Evolutionary conservation across 2,113 vertebrate species (phyloP).

Genomic region (Sphaerodactylus townsendi): DNA sequence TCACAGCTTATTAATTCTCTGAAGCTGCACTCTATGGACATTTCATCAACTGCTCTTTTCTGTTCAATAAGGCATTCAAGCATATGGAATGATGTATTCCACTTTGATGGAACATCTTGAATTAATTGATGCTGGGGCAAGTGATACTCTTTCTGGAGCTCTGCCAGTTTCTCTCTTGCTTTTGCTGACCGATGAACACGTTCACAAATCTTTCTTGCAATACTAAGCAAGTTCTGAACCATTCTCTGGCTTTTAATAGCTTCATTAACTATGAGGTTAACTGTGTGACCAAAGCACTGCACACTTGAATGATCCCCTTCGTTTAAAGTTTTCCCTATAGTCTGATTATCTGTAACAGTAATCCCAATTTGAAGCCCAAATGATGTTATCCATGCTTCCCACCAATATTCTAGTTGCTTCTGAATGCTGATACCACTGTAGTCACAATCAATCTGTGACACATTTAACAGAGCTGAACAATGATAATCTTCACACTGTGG

Average conservation of each 20-base stretch:
- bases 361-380: slow-evolving; percentile 90
- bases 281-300: slow-evolving; percentile 92
- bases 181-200: slow-evolving; percentile 88
- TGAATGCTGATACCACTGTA: slow-evolving; percentile 87
- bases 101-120: slow-evolving; percentile 92
- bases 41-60: slow-evolving; percentile 89
- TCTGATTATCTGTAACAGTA: slow-evolving; percentile 89
- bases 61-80: slow-evolving; percentile 94
- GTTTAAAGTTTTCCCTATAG: slow-evolving; percentile 85
- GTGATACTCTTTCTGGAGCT: slow-evolving; percentile 84
- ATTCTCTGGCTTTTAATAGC: slow-evolving; percentile 98
- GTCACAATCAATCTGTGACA: slow-evolving; percentile 91
- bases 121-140: slow-evolving; percentile 90
- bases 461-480: slow-evolving; percentile 90
- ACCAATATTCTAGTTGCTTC: slow-evolving; percentile 93
- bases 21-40: slow-evolving; percentile 93
- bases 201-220: slow-evolving; percentile 93
- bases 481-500: slow-evolving; percentile 91
- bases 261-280: slow-evolving; percentile 91
- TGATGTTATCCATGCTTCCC: slow-evolving; percentile 94
- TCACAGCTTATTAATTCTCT: slow-evolving; percentile 95
- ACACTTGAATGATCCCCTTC: slow-evolving; percentile 86
- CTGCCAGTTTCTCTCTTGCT: slow-evolving; percentile 88
- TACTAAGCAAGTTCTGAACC: slow-evolving; percentile 95
- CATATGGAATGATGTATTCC: slow-evolving; percentile 94